A percentile compares a stretch with the other conserved stretches of the same genome.
phyloP scores from a whole-genome alignment of 2,797 vertebrate genomes.

The Euthynnus affinis region DNA sequence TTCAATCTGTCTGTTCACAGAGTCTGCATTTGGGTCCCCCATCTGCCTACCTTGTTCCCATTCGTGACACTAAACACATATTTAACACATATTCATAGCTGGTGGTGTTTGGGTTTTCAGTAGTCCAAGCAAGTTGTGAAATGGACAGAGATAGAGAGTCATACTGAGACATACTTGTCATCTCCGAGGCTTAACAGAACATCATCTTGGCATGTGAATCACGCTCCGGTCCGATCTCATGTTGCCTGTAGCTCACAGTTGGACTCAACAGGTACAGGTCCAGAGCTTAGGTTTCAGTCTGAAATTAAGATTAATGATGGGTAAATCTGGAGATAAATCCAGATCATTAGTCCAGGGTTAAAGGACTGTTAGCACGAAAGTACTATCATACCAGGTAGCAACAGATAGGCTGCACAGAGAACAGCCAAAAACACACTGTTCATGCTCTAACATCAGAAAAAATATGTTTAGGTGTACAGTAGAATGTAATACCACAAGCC shows the following conservation, averaged over 20 bases:
- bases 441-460: neutral
- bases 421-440: neutral
- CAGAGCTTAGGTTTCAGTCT: neutral
- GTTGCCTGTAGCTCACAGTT: slow-evolving; percentile 42
- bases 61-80: too few relatives aligned
- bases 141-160: slow-evolving; percentile 3
- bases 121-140: neutral
- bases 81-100: neutral
- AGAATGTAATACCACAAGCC: neutral
- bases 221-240: slow-evolving; percentile 27
- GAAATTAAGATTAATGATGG: slow-evolving; percentile 29
- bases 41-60: too few relatives aligned
- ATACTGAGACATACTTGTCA: slow-evolving; percentile 56
- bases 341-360: neutral
- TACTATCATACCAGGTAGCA: neutral
- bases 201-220: slow-evolving; percentile 60
- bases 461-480: neutral
- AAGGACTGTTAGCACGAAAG: neutral
- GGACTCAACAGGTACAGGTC: slow-evolving; percentile 46
- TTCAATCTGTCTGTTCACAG: too few relatives aligned
- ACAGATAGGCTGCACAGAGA: neutral
- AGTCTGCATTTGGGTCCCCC: too few relatives aligned
- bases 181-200: slow-evolving; percentile 63
- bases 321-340: slow-evolving; percentile 28
- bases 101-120: neutral